Base-by-base conservation (phyloP, 1,140 invertebrate genomes). In the Temnothorax longispinosus region DNA sequence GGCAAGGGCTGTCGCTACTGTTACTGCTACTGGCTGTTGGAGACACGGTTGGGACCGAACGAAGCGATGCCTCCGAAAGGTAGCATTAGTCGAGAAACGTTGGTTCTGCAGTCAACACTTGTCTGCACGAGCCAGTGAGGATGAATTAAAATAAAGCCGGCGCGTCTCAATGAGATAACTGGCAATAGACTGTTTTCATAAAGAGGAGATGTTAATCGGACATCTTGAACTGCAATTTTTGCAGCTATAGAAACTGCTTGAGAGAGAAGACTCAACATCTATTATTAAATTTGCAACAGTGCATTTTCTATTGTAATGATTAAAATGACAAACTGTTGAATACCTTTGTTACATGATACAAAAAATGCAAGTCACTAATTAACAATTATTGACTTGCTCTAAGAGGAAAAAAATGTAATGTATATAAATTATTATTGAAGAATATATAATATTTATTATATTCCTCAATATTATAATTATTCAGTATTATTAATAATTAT, bases 91-190 rank as follows among this genome's bases (percentile, higher is more conserved):
- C n/a, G 56, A 58, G 60, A 87, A 87, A 85, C 52, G 74, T 10
- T 18, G 32, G 35, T 87, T 91, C 64, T 71, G 13, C 75, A 71
- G 58, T 75, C 74, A 85, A 91, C 87, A 58, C 67, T 85, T 64
- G 78, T 41, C 69, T 64, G 77, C 81, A 75, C 65, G 64, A 71
- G 11, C 74, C 58, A 35, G 21, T 38, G 27, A 71, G 8, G 75
- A 75, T 52, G 56, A 69, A 85, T 92, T 90, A 90, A 84, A 60
- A 77, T 87, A 80, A 76, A 69, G 41, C 67, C 78, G 74, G 41
- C 76, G 82, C 86, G 82, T 41, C 27, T 74, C 85, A 89, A 86
- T 58, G 74, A 88, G 74, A 80, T 74, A 74, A 87, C 50, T 65
- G 41, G 8, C 50, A 11, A 27, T 77, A n/a, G 18, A 84, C 13